phyloP scores from a whole-genome alignment of 92 coral and sea anemone species.

The Bergia puertoricense region DNA sequence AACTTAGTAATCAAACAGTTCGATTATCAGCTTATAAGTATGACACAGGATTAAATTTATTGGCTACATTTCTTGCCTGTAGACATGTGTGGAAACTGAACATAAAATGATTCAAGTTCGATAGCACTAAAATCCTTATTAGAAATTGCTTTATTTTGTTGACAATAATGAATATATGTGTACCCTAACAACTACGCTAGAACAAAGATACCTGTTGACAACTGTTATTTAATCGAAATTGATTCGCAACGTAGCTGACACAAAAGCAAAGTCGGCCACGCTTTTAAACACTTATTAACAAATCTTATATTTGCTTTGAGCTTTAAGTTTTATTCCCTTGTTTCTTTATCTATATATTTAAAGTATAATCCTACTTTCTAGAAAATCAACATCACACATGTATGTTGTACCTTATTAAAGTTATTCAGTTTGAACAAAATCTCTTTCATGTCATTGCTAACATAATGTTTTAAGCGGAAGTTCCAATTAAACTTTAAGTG shows the following conservation, averaged over 20 bases:
- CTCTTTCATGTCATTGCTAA: background rate
- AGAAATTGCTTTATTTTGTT: background rate
- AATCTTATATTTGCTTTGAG: background rate
- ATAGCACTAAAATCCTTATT: background rate
- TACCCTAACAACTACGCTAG: background rate
- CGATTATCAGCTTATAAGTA: no score
- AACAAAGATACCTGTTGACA: background rate
- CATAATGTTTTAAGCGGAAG: background rate
- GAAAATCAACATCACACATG: no score
- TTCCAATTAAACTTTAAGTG: background rate
- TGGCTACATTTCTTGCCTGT: no score
- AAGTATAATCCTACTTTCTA: no score
- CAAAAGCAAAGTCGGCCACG: background rate
- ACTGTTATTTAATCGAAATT: no score
- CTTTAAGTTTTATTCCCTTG: background rate
- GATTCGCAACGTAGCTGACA: background rate
- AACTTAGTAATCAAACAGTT: background rate
- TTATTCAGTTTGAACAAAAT: background rate
- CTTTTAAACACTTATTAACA: background rate
- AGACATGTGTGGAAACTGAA: background rate
- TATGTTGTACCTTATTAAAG: no score
- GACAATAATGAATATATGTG: no score
- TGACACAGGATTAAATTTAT: no score
- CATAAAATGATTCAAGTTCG: no score
- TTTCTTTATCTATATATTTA: background rate